Conservation (phyloP, 2,888 invertebrate species). For the Eupithecia abbreviata region DNA sequence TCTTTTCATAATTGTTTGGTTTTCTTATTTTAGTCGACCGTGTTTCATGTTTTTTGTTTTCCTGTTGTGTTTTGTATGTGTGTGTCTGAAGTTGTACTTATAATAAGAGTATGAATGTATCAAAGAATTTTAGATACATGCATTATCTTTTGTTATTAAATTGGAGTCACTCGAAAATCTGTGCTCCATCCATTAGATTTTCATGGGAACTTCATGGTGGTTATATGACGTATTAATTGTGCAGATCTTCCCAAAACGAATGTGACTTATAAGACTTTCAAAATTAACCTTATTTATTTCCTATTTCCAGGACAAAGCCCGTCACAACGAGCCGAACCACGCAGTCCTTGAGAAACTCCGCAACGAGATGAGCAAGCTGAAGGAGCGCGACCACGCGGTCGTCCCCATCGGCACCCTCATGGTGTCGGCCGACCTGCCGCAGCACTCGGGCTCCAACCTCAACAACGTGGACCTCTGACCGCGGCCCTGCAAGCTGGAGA, state of each 20-base stretch:
- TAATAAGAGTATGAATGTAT: too few species aligned
- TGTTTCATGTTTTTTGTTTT: too few species aligned
- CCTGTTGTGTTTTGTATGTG: too few species aligned
- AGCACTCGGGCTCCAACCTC: constrained; percentile 89
- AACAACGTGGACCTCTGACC: constrained; percentile 89
- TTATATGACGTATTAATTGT: background rate
- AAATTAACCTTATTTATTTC: background rate
- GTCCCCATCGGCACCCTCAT: constrained; percentile 83
- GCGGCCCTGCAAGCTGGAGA: background rate
- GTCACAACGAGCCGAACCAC: constrained; percentile 95
- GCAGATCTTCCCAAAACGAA: background rate
- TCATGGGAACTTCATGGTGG: background rate
- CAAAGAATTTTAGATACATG: background rate
- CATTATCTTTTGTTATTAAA: background rate
- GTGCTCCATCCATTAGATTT: background rate
- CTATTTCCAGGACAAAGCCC: constrained; percentile 86
- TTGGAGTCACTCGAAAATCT: background rate
- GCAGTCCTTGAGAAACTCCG: constrained; percentile 94
- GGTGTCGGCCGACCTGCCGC: constrained; percentile 84
- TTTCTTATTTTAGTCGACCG: too few species aligned
- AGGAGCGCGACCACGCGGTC: constrained; percentile 85
- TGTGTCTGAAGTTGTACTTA: too few species aligned
- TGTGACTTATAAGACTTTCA: background rate
- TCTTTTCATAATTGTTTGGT: too few species aligned
- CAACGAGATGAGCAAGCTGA: constrained; percentile 90